phyloP scores from a whole-genome alignment of 2,888 invertebrate genomes.

The Uropetala carovei region DNA sequence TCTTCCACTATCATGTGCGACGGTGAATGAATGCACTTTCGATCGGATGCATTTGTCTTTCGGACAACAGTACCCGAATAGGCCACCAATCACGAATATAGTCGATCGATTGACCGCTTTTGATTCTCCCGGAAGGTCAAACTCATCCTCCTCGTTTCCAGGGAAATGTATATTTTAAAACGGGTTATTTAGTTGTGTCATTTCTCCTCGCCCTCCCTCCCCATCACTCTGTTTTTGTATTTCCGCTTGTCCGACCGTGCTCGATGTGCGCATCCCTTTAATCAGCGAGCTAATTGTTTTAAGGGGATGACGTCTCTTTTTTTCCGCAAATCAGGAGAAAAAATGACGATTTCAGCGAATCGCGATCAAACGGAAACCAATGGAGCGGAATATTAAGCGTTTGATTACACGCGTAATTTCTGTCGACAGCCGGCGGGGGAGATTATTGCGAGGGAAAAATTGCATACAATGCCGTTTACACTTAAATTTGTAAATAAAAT shows the following conservation, averaged over 20 bases:
- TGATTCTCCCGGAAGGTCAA: too few species aligned
- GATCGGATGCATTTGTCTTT: too few species aligned
- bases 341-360: neutral
- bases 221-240: neutral
- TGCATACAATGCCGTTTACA: neutral
- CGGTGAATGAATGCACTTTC: too few species aligned
- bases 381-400: neutral
- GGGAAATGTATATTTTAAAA: too few species aligned
- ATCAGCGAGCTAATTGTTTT: slow-evolving; percentile 8
- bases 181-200: too few species aligned
- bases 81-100: too few species aligned
- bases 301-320: neutral
- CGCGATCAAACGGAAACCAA: neutral
- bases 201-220: too few species aligned
- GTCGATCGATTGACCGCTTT: too few species aligned
- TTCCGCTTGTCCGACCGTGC: neutral
- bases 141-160: too few species aligned
- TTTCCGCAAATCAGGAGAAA: neutral
- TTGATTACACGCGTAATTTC: slow-evolving; percentile 2
- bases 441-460: neutral
- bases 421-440: neutral
- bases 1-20: too few species aligned
- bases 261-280: neutral
- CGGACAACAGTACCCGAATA: too few species aligned
- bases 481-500: neutral